These are phyloP conservation scores for Fissipunctia ypsillon DNA, from an alignment of 2,888 invertebrate species.

Conservation along the genomic window DNA sequence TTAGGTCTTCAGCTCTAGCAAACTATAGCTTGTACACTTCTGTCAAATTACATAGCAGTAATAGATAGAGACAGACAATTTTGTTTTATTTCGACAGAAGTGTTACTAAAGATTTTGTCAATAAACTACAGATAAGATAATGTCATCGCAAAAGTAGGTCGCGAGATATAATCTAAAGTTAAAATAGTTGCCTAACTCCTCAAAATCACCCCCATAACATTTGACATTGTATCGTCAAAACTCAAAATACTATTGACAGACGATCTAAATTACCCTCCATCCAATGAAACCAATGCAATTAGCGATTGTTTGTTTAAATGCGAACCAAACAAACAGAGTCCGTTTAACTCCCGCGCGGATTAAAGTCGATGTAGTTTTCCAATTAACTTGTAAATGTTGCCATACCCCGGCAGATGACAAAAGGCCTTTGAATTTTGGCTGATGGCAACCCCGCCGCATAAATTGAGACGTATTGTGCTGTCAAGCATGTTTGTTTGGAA, in stretches of 20 bases:
- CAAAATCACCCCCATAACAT: background rate
- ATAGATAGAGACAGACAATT: too few species aligned
- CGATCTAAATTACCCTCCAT: slow-evolving; percentile 57
- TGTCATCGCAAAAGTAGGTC: background rate
- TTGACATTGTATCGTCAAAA: slow-evolving; percentile 25
- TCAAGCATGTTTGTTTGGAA: slow-evolving; percentile 63
- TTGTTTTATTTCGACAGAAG: background rate
- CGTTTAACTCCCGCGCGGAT: slow-evolving; percentile 66
- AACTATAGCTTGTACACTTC: too few species aligned
- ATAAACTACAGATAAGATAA: too few species aligned
- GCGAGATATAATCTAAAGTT: background rate
- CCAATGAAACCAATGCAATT: slow-evolving; percentile 67
- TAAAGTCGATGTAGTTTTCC: slow-evolving; percentile 76
- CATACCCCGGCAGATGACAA: slow-evolving; percentile 53
- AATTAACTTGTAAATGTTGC: slow-evolving; percentile 73
- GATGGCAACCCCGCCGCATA: slow-evolving; percentile 57
- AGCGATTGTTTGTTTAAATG: slow-evolving; percentile 67
- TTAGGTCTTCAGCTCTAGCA: slow-evolving; percentile 8
- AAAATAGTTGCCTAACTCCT: too few species aligned
- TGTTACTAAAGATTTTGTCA: background rate
- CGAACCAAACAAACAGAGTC: slow-evolving; percentile 67
- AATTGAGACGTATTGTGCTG: slow-evolving; percentile 71
- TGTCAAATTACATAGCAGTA: too few species aligned
- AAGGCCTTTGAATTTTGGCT: slow-evolving; percentile 67
- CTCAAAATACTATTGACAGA: slow-evolving; percentile 52